phyloP scores from a whole-genome alignment of 2,113 vertebrate genomes.

The Polypterus senegalus region DNA sequence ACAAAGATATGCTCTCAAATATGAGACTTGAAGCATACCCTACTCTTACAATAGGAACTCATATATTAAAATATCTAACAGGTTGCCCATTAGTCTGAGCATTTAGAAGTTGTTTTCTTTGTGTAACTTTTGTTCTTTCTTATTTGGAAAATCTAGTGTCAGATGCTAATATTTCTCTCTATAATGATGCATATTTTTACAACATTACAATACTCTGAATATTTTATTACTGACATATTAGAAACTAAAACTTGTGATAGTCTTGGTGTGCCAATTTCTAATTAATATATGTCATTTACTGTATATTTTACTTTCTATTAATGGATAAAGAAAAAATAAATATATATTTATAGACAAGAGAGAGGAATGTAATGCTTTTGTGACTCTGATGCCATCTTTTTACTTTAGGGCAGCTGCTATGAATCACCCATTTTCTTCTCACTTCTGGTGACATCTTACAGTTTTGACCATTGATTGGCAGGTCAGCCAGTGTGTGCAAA shows the following conservation, averaged over 20 bases:
- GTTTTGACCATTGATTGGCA: conserved; percentile 75
- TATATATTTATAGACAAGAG: too few relatives aligned
- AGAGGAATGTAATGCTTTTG: conserved; percentile 23
- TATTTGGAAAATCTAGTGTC: background rate
- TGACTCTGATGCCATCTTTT: conserved; percentile 44
- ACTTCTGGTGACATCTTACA: conserved; percentile 69
- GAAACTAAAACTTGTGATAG: too few relatives aligned
- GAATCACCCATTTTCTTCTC: conserved; percentile 51
- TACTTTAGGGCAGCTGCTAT: conserved; percentile 36
- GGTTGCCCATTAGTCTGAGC: background rate
- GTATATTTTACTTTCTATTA: too few relatives aligned
- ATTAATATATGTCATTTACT: too few relatives aligned
- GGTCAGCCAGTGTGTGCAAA: conserved; percentile 58
- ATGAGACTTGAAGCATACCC: background rate
- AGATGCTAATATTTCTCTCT: background rate
- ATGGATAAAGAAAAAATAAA: too few relatives aligned
- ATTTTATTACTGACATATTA: too few relatives aligned
- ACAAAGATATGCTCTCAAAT: background rate
- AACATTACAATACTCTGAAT: background rate
- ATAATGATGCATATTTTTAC: background rate
- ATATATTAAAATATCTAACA: background rate
- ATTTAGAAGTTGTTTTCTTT: background rate
- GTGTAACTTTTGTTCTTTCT: background rate
- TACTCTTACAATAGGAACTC: background rate
- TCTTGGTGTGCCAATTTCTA: too few relatives aligned